A percentile compares a stretch with the other conserved stretches of the same genome.
These are phyloP conservation scores for Cirrhinus mrigala DNA, from an alignment of 2,797 vertebrate genomes.

Conservation along the genomic window DNA sequence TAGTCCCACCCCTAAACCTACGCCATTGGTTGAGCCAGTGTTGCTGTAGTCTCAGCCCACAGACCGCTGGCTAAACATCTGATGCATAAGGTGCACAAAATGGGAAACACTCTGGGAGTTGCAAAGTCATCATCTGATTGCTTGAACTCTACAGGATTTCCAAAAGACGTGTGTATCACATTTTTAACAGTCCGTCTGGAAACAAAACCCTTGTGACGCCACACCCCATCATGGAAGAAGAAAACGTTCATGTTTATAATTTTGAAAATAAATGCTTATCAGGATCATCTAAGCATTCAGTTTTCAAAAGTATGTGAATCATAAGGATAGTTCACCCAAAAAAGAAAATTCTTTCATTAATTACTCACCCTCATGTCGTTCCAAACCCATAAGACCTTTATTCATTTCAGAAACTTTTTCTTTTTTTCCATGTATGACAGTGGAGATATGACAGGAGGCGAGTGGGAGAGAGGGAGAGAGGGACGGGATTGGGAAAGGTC, in stretches of 20 bases:
- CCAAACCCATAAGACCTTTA: too few relatives aligned
- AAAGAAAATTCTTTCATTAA: too few relatives aligned
- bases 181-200: background rate
- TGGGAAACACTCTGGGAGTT: background rate
- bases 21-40: background rate
- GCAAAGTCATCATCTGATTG: background rate
- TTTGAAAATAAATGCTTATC: background rate
- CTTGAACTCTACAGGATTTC: background rate
- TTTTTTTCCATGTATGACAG: too few relatives aligned
- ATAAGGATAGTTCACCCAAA: too few relatives aligned
- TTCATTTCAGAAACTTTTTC: too few relatives aligned
- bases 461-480: too few relatives aligned
- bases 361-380: too few relatives aligned
- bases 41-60: background rate
- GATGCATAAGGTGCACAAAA: background rate
- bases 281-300: background rate
- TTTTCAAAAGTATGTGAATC: background rate
- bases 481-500: too few relatives aligned
- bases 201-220: background rate
- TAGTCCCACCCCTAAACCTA: background rate
- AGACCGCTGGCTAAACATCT: background rate
- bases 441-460: too few relatives aligned
- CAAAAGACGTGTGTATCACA: too few relatives aligned
- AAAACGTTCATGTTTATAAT: background rate
- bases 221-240: background rate